Evolutionary conservation across 2,113 vertebrate genomes (phyloP), one percentile per base, ranked within the genome.

Genomic region (Trochalopteron elliotii): DNA sequence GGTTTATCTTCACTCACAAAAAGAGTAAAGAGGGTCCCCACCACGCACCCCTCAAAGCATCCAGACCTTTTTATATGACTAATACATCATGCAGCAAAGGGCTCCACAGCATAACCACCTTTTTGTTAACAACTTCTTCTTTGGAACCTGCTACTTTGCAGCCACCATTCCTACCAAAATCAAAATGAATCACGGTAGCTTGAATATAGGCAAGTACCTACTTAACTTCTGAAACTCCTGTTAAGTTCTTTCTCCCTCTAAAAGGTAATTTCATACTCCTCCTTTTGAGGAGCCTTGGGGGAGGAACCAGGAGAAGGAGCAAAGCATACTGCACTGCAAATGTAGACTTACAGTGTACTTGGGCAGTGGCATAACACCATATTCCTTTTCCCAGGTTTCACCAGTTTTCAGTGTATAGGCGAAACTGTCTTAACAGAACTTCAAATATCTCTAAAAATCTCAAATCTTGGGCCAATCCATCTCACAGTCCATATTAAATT

Each of bases 1-100:
- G 7, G 6, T 27, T 0, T 24, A 70, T 5, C n/a, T 64, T 49
- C 39, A 86, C 20, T 67, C 22, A 53, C 8, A 84, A 16, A 31
- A 47, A 53, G 17, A 47, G 12, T 15, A 35, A 72, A 67, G 16
- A 19, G 7, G 11, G 40, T 33, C 12, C 7, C 37, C 19, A 27
- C 2, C 10, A 16, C 0, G 3, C 11, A 5, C 3, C 0, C 12
- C 16, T 42, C 15, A 3, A 55, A 45, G 19, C 3, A 8, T 31
- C 24, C 75, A 18, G 33, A 35, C 8, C 39, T 27, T 74, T 37
- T 21, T 12, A 45, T 20, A 53, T 3, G 47, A 45, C n/a, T 52
- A 59, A 39, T 21, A 17, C 6, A 50, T 18, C 47, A 52, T 10
- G 10, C 31, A 69, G 17, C 25, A 89, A 70, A 74, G 22, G 6